Evolutionary conservation across 2,888 invertebrate species (phyloP).

Genomic region (Antheraea assamensis): DNA sequence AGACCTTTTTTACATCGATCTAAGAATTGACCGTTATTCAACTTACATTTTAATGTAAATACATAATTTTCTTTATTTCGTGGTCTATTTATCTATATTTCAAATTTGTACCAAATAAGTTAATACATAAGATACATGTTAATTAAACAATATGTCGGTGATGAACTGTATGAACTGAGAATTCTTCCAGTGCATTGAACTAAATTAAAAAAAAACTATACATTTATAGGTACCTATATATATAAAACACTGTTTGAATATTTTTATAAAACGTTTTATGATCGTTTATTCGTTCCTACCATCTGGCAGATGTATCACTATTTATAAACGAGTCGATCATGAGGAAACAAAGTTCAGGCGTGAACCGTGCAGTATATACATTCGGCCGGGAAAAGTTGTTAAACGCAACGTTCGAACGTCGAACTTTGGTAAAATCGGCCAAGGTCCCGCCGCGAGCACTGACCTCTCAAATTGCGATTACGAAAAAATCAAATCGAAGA

Average conservation of each 20-base stretch:
- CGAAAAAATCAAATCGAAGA: constrained; percentile 43
- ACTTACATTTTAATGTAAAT: neutral
- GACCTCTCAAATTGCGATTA: constrained; percentile 54
- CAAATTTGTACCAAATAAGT: neutral
- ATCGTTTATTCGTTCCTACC: constrained; percentile 55
- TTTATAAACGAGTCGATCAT: constrained; percentile 65
- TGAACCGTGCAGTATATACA: constrained; percentile 75
- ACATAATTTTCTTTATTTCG: neutral
- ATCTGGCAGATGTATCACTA: constrained; percentile 64
- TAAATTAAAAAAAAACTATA: constrained; percentile 5
- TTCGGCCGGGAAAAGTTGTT: constrained; percentile 70
- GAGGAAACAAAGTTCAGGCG: constrained; percentile 66
- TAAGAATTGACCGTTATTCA: constrained; percentile 6
- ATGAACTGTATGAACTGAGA: constrained; percentile 3
- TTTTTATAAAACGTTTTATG: constrained; percentile 56
- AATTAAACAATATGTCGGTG: neutral
- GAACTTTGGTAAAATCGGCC: constrained; percentile 79
- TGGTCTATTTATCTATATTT: neutral
- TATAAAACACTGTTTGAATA: constrained; percentile 35
- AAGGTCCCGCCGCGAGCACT: constrained; percentile 69
- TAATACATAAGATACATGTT: neutral
- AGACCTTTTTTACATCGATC: neutral
- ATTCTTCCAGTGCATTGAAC: constrained; percentile 27
- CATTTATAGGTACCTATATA: constrained; percentile 2
- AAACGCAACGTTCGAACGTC: constrained; percentile 65